phyloP scores from a whole-genome alignment of 2,797 vertebrate species.

The Cuculus canorus region DNA sequence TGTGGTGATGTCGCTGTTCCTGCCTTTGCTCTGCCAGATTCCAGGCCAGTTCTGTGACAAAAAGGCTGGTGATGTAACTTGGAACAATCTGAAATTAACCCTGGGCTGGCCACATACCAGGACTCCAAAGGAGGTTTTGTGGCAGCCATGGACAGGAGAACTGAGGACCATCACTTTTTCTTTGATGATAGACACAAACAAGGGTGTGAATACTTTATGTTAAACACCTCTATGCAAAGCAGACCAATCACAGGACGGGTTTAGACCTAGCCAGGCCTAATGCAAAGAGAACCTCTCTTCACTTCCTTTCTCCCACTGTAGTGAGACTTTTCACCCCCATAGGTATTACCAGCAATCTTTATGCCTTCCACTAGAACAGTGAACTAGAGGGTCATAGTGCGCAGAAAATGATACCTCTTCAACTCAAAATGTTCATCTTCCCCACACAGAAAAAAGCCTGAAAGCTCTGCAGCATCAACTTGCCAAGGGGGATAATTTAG shows the following conservation, averaged over 20 bases:
- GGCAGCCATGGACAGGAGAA: not conserved
- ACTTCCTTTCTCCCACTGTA: not conserved
- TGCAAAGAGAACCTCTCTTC: not conserved
- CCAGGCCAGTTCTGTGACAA: not conserved
- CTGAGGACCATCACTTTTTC: not conserved
- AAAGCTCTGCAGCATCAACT: not conserved
- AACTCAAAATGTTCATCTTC: not conserved
- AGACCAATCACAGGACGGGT: not conserved
- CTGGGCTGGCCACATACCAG: accelerated
- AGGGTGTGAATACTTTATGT: not conserved
- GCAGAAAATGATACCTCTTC: not conserved
- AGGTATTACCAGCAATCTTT: not conserved
- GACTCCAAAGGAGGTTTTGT: not conserved
- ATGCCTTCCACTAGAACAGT: not conserved
- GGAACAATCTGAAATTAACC: not conserved
- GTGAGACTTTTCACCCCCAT: not conserved
- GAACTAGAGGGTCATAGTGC: not conserved
- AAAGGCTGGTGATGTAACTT: not conserved
- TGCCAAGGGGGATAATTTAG: not conserved
- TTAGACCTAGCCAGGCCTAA: not conserved
- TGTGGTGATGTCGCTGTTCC: not conserved
- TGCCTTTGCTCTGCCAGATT: not conserved
- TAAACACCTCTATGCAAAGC: not conserved
- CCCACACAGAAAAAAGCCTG: not conserved
- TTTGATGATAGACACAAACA: not conserved